These are phyloP conservation scores for Portevinia maculata DNA, from an alignment of 2,888 invertebrate species.

Conservation along the genomic window DNA sequence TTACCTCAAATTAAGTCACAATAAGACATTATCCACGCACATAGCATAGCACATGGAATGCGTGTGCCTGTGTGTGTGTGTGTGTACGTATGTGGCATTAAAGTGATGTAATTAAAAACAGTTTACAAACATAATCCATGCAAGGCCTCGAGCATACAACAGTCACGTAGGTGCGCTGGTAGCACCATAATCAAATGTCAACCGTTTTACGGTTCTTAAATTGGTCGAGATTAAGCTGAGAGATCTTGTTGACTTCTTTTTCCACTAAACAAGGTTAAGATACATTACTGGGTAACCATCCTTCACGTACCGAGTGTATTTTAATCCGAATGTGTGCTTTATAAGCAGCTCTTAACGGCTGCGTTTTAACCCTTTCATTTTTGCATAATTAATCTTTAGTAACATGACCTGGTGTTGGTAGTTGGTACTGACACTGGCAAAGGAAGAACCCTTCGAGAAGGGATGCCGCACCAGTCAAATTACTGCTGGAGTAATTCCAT, in stretches of 20 bases:
- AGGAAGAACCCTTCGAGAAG: constrained; percentile 1
- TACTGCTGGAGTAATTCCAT: constrained; percentile 58
- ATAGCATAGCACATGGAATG: too few species aligned
- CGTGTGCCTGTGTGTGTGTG: not conserved
- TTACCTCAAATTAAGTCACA: constrained; percentile 64
- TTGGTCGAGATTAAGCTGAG: constrained; percentile 50
- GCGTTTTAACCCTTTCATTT: constrained; percentile 73
- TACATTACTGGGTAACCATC: constrained; percentile 53
- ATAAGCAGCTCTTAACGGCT: constrained; percentile 72
- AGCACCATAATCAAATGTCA: constrained; percentile 33
- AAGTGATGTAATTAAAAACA: constrained; percentile 70
- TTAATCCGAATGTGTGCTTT: constrained; percentile 72
- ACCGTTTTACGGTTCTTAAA: constrained; percentile 44
- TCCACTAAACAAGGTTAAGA: constrained; percentile 63
- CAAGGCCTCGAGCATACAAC: constrained; percentile 37
- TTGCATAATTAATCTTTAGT: constrained; percentile 74
- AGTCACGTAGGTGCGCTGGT: constrained; percentile 25
- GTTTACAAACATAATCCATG: constrained; percentile 71
- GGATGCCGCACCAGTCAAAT: constrained; percentile 10
- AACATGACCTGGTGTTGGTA: constrained; percentile 63
- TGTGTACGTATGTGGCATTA: constrained; percentile 11
- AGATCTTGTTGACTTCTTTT: constrained; percentile 38
- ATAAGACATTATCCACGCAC: constrained; percentile 54
- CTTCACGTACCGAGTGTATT: not conserved
- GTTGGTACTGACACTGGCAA: not conserved